Base-by-base conservation (phyloP, 2,113 vertebrate species). In the Zosterops borbonicus region DNA sequence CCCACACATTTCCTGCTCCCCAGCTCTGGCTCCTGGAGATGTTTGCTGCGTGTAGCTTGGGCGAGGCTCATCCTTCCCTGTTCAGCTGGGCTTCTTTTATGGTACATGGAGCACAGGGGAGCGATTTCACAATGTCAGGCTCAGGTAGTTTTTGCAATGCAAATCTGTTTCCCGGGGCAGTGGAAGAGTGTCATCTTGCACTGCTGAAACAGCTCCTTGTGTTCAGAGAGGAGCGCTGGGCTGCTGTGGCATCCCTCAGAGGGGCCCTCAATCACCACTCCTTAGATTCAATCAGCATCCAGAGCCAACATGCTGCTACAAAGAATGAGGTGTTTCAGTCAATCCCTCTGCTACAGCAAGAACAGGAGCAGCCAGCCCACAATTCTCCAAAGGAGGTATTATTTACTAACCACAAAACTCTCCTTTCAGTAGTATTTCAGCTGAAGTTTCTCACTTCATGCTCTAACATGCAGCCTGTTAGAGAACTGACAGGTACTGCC, bases 1-100 rank as follows among this genome's bases (percentile, higher is more conserved):
- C 96, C 95, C 96, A 96, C 95, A 96, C 95, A 92, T 74, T 96
- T 97, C 95, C 96, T 96, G 93, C 90, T 60, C 63, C 50, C 74
- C 63, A 50, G 90, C 91, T 87, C 89, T 79, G 83, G 84, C 93
- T 95, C 41, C 93, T 74, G 79, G 28, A 94, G 85, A 93, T 91
- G 80, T 82, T 95, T 88, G 85, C 88, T 90, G 49, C 41, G 0
- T 81, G 49, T 24, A 78, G 44, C 52, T 87, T 53, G 56, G 73
- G 74, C 1, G 0, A 84, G 92, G 86, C 85, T 89, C 39, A 87
- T 92, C 86, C 80, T 93, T 80, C 73, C 93, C 41, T 6, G 9
- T 89, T 90, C 42, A 18, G 55, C 19, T 77, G 59, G 59, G 70
- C 73, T 96, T 77, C 84, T 88, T 94, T 83, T 67, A 70, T 80